Conservation (phyloP, 2,888 invertebrate species). For the Microctonus brassicae region DNA sequence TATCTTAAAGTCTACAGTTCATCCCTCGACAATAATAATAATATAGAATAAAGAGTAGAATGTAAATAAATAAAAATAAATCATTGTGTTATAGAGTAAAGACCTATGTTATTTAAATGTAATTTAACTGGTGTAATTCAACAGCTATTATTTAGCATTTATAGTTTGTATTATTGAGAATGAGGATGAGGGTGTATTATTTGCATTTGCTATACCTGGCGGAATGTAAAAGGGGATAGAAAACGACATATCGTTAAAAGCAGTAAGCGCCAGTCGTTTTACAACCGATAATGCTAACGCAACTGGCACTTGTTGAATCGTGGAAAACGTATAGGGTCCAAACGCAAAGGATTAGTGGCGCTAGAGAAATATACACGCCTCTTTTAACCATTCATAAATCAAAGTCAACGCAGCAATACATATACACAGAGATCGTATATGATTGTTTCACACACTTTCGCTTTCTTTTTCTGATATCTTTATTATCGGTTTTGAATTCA, state of each 20-base stretch:
- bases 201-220: constrained; percentile 15
- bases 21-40: neutral
- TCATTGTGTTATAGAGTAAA: neutral
- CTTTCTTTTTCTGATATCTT: constrained; percentile 9
- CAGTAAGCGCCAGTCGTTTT: constrained; percentile 35
- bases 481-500: constrained; percentile 24
- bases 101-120: neutral
- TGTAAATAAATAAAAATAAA: constrained; percentile 1
- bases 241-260: constrained; percentile 26
- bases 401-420: constrained; percentile 61
- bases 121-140: neutral
- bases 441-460: neutral
- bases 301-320: constrained; percentile 61
- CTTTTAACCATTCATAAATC: constrained; percentile 64
- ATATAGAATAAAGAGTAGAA: too few relatives aligned
- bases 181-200: constrained; percentile 12
- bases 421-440: constrained; percentile 9
- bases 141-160: constrained; percentile 25
- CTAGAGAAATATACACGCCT: constrained; percentile 56
- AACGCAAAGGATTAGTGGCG: constrained; percentile 60
- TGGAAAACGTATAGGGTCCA: constrained; percentile 51
- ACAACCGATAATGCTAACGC: constrained; percentile 37
- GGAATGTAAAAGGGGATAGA: neutral
- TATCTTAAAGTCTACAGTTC: neutral
- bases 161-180: neutral